A percentile compares a stretch with the other conserved stretches of the same genome.
These are phyloP conservation scores for Clivina fossor DNA, from an alignment of 2,888 invertebrate genomes.

Conservation along the genomic window DNA sequence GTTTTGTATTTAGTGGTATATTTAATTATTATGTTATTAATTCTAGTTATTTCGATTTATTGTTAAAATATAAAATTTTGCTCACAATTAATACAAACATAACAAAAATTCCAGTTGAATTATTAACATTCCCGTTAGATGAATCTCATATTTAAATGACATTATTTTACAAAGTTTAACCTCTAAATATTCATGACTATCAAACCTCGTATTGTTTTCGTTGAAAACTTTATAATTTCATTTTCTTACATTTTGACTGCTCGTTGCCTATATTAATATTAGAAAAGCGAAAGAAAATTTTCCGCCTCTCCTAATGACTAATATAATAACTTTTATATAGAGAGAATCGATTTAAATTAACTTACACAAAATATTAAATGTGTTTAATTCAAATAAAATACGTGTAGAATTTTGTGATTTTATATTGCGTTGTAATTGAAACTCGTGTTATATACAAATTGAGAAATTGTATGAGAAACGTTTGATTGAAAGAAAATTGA, in stretches of 20 bases:
- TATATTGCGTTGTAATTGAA: too few relatives aligned
- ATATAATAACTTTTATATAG: too few relatives aligned
- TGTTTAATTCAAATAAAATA: too few relatives aligned
- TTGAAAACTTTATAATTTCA: conserved; percentile 1
- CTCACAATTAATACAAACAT: not conserved
- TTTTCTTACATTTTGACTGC: not conserved
- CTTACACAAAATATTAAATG: too few relatives aligned
- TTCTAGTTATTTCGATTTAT: not conserved
- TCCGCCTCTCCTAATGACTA: too few relatives aligned
- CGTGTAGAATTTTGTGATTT: too few relatives aligned
- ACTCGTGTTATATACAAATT: too few relatives aligned
- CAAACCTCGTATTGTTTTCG: conserved; percentile 1
- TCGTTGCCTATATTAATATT: too few relatives aligned
- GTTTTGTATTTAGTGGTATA: not conserved
- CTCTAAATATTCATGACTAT: conserved; percentile 10
- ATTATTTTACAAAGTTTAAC: conserved; percentile 8
- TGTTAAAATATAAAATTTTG: not conserved
- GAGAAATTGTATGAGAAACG: too few relatives aligned
- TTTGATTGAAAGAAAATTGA: too few relatives aligned
- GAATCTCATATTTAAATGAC: conserved; percentile 6
- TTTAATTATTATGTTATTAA: not conserved
- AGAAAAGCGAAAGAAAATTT: too few relatives aligned
- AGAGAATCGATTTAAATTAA: too few relatives aligned
- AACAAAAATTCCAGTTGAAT: not conserved
- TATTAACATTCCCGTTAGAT: not conserved